Evolutionary conservation across 92 coral and sea anemone genomes (phyloP).

Genomic region (Porites lobata): DNA sequence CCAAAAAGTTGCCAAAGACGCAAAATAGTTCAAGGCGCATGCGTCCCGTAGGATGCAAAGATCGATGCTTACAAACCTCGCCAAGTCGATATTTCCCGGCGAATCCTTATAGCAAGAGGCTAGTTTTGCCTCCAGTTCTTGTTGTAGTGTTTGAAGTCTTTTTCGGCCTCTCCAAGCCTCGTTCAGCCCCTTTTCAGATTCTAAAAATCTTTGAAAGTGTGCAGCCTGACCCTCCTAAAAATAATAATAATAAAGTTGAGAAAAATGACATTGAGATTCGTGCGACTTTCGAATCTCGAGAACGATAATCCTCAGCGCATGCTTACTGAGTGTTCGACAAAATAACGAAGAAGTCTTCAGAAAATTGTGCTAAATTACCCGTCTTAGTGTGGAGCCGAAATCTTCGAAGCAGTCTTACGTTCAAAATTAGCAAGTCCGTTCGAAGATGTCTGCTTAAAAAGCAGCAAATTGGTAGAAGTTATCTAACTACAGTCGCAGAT

Average conservation of each 20-base stretch:
- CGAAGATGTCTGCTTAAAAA: too few relatives aligned
- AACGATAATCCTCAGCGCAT: too few relatives aligned
- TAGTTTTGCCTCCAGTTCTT: conserved; percentile 76
- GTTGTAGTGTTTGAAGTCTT: conserved; percentile 73
- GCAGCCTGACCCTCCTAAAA: conserved; percentile 92
- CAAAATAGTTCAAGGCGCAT: too few relatives aligned
- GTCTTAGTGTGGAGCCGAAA: too few relatives aligned
- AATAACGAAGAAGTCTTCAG: too few relatives aligned
- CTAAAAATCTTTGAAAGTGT: conserved; percentile 85
- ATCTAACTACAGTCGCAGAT: neutral
- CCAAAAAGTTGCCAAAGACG: too few relatives aligned
- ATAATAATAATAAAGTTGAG: neutral
- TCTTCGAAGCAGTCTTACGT: too few relatives aligned
- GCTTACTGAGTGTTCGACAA: too few relatives aligned
- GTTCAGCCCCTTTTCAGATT: conserved; percentile 85
- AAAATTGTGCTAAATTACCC: too few relatives aligned
- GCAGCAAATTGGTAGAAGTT: too few relatives aligned
- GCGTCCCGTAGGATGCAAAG: too few relatives aligned
- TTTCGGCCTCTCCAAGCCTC: conserved; percentile 79
- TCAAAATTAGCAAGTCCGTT: too few relatives aligned
- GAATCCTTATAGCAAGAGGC: conserved; percentile 76
- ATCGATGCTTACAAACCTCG: conserved; percentile 60
- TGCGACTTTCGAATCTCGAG: neutral
- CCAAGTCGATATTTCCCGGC: conserved; percentile 82
- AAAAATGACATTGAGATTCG: neutral